Percentiles rank a stretch among this genome's conserved stretches.
Conservation (phyloP, 1,140 invertebrate species). For the Batillaria attramentaria region DNA sequence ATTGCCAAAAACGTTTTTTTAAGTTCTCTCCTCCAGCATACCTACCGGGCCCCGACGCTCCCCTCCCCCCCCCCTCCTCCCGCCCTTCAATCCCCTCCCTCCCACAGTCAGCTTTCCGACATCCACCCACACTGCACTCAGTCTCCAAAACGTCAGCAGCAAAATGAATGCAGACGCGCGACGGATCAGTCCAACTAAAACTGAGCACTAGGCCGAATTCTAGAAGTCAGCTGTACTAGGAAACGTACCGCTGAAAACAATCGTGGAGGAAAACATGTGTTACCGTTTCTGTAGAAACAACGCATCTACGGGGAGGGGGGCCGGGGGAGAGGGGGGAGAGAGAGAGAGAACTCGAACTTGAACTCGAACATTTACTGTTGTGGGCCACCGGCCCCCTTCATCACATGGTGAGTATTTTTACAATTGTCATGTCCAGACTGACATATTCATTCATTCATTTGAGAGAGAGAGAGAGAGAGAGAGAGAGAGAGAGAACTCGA, state of each 20-base stretch:
- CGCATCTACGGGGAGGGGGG: neutral
- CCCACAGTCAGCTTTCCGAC: neutral
- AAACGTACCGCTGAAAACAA: neutral
- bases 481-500: too few species aligned
- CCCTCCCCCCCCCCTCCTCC: constrained; percentile 7
- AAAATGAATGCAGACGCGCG: neutral
- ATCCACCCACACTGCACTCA: neutral
- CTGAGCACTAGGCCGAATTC: too few species aligned
- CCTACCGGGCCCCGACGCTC: neutral
- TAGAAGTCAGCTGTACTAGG: neutral
- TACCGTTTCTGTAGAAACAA: neutral
- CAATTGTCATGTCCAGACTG: neutral
- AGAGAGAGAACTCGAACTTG: too few species aligned
- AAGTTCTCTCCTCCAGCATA: neutral
- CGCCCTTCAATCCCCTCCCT: constrained; percentile 8
- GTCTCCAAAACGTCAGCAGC: neutral
- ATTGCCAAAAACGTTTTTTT: neutral
- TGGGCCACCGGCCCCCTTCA: neutral
- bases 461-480: too few species aligned
- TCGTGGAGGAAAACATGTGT: neutral
- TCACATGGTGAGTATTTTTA: neutral
- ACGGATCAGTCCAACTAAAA: too few species aligned
- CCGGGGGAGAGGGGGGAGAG: too few species aligned
- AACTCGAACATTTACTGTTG: too few species aligned
- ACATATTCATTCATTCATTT: neutral